phyloP scores from a whole-genome alignment of 2,113 vertebrate species.

The Tragelaphus buxtoni region DNA sequence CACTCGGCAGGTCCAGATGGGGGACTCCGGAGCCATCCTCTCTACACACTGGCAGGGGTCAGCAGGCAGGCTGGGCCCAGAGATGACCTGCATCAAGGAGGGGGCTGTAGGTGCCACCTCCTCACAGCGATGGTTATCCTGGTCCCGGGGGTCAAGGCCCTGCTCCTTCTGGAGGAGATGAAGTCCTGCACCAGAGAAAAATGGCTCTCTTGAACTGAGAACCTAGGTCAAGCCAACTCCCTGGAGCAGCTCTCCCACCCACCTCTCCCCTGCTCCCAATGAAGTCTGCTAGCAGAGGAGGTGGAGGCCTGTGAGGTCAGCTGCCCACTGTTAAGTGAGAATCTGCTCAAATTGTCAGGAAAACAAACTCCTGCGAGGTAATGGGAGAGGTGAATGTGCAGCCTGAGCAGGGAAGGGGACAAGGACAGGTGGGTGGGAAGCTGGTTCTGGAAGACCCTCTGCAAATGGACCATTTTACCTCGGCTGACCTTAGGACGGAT shows the following conservation, averaged over 20 bases:
- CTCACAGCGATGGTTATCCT: fast-evolving
- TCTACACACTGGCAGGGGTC: not conserved
- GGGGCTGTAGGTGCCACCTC: not conserved
- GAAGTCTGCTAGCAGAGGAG: not conserved
- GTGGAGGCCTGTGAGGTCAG: not conserved
- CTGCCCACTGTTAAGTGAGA: not conserved
- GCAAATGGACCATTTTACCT: not conserved
- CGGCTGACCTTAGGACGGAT: not conserved
- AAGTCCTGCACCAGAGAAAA: not conserved
- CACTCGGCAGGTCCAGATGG: fast-evolving
- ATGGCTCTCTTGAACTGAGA: not conserved
- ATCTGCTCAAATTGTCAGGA: not conserved
- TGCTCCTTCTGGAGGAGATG: not conserved
- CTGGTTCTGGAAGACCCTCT: not conserved
- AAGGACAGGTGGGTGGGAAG: fast-evolving
- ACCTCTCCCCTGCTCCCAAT: not conserved
- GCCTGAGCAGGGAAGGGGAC: too few species aligned
- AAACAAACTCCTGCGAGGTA: not conserved
- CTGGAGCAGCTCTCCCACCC: too few species aligned
- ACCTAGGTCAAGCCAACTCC: not conserved
- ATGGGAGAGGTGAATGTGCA: fast-evolving
- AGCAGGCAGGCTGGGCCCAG: not conserved
- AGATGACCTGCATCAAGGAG: not conserved
- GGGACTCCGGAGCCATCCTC: not conserved
- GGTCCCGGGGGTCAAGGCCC: not conserved